A percentile compares a stretch with the other conserved stretches of the same genome.
Conservation (phyloP, 2,797 vertebrate genomes). For the Rhabdomys pumilio region DNA sequence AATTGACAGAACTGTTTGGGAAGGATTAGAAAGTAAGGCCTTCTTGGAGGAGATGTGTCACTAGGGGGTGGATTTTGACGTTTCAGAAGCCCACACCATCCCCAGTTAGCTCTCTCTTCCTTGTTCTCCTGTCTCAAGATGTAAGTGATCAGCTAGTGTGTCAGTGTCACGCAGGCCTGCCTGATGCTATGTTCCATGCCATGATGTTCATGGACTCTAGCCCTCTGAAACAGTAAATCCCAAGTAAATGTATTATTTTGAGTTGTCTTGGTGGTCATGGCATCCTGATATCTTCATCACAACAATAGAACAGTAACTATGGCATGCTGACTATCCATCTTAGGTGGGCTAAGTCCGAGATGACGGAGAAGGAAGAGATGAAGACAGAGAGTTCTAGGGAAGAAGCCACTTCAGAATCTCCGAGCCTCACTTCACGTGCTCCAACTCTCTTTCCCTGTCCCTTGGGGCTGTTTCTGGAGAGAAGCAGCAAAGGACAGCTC, state of each 20-base stretch:
- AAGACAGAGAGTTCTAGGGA: not conserved
- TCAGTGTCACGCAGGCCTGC: not conserved
- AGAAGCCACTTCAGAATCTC: constrained; percentile 20
- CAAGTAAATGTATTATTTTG: not conserved
- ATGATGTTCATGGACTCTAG: not conserved
- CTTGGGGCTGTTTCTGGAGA: fast-evolving
- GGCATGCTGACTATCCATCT: not conserved
- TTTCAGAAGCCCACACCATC: not conserved
- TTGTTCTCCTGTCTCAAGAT: not conserved
- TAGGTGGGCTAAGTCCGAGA: not conserved
- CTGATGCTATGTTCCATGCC: not conserved
- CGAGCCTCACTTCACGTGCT: not conserved
- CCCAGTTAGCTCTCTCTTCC: not conserved
- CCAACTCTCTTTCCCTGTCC: constrained; percentile 18
- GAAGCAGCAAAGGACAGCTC: constrained; percentile 21
- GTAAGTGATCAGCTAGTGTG: not conserved
- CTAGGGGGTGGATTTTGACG: not conserved
- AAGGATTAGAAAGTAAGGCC: not conserved
- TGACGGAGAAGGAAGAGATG: constrained; percentile 41
- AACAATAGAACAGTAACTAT: not conserved
- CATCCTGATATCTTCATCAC: not conserved
- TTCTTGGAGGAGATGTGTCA: not conserved
- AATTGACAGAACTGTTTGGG: not conserved
- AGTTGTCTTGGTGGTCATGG: not conserved
- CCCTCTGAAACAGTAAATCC: not conserved